phyloP scores from a whole-genome alignment of 2,797 vertebrate species.

The Pangasius sanitwongsei region DNA sequence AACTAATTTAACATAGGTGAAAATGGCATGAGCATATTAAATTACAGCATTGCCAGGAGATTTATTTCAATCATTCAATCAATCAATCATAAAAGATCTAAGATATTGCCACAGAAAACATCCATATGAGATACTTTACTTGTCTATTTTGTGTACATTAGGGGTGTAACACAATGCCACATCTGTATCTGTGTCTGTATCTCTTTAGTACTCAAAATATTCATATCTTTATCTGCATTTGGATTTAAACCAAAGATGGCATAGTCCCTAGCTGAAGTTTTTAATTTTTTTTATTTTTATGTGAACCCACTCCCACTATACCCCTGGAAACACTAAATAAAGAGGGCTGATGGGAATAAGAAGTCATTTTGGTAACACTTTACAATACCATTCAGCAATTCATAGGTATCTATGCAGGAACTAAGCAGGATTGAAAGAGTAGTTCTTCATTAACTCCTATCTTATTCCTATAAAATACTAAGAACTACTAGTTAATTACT shows the following conservation, averaged over 20 bases:
- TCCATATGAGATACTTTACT: not conserved
- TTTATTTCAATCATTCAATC: not conserved
- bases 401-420: not conserved
- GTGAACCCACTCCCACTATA: not conserved
- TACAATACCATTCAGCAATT: not conserved
- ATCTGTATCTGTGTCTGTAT: not conserved
- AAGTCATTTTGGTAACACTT: not conserved
- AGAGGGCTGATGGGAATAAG: not conserved
- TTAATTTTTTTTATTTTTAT: too few relatives aligned
- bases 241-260: not conserved
- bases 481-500: not conserved
- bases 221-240: not conserved
- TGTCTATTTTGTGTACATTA: not conserved
- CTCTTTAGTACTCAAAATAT: not conserved
- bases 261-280: not conserved
- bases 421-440: not conserved
- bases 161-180: not conserved
- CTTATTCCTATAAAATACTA: not conserved
- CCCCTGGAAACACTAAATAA: not conserved
- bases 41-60: not conserved
- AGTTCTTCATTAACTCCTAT: not conserved
- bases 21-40: not conserved
- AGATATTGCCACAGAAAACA: not conserved
- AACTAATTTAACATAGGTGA: not conserved
- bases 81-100: not conserved